A percentile compares a stretch with the other conserved stretches of the same genome.
Conservation (phyloP, 2,888 invertebrate genomes). For the Lepidocyrtoides sp. region DNA sequence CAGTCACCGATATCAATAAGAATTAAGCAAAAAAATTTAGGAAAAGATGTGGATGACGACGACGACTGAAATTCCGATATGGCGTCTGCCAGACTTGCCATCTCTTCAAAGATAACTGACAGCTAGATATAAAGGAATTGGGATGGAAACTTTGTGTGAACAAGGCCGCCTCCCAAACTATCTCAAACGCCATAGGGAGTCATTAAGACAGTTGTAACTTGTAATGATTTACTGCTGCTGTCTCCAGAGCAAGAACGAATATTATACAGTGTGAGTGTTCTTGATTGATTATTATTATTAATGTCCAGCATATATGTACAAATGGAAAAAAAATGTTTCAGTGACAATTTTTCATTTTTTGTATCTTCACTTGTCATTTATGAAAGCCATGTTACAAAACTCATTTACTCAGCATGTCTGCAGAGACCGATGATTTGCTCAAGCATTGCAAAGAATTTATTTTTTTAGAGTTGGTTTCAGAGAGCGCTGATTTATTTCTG, state of each 20-base stretch:
- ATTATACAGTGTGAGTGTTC: neutral
- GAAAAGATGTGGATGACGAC: too few species aligned
- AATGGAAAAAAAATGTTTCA: conserved; percentile 3
- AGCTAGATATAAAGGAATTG: too few species aligned
- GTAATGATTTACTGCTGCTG: conserved; percentile 16
- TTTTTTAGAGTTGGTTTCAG: too few species aligned
- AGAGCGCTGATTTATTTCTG: too few species aligned
- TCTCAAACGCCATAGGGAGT: neutral
- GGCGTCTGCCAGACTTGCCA: conserved; percentile 18
- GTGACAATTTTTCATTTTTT: conserved; percentile 69
- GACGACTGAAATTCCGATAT: conserved; percentile 12
- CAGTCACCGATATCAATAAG: conserved; percentile 18
- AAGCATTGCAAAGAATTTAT: too few species aligned
- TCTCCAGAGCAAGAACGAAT: neutral
- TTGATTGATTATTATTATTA: conserved; percentile 56
- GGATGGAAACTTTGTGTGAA: neutral
- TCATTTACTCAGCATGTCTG: too few species aligned
- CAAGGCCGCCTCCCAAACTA: neutral
- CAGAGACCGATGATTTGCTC: too few species aligned
- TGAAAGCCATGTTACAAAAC: neutral
- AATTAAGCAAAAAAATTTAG: too few species aligned
- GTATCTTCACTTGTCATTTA: neutral
- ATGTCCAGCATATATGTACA: too few species aligned
- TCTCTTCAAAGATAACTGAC: neutral
- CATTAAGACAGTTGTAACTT: neutral